Base-by-base conservation (phyloP, 2,113 vertebrate species). In the Greenwoodochromis staneri region DNA sequence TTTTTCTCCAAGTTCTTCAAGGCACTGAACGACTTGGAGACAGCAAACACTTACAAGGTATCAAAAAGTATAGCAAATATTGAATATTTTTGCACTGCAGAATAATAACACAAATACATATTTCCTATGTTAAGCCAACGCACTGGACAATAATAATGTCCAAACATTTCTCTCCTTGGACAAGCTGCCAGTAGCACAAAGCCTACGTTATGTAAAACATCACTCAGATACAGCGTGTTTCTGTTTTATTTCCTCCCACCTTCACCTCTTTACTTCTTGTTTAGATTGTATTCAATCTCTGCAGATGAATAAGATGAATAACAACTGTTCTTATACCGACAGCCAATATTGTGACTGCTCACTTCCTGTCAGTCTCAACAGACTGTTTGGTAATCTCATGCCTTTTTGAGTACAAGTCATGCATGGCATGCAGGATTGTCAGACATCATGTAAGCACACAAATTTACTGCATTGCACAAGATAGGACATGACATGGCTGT, bases 191-290 rank as follows among this genome's bases (percentile, higher is more conserved):
- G 78, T 17, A 80, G 21, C 34, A 53, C 47, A 11, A n/a, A 76
- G 51, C 8, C 36, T 10, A 66, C 19, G 31, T 81, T 81, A 82
- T 91, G 94, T 88, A 84, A 89, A 92, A 89, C 63, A 80, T 13
- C 66, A 73, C 69, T 87, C 80, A 54, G 84, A 93, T 93, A 88
- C 40, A 29, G 21, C 1, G 4, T 90, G 73, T 55, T 93, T 94
- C 93, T 80, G 83, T 92, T 95, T 95, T 88, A 95, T 95, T 95
- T 92, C 87, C 94, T 90, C 63, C 45, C 19, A 49, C 78, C 81
- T 85, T 86, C 82, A 86, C 89, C 73, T 87, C 45, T 36, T 88
- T 63, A 84, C 85, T 91, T 91, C 89, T 80, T 82, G 82, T 14
- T 59, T 57, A 91, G 83, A 94, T 90, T 80, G 71, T 51, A 59